Percentiles rank a stretch among this genome's conserved stretches.
phyloP scores from a whole-genome alignment of 2,888 invertebrate species.

The Chelonus formosanus region DNA sequence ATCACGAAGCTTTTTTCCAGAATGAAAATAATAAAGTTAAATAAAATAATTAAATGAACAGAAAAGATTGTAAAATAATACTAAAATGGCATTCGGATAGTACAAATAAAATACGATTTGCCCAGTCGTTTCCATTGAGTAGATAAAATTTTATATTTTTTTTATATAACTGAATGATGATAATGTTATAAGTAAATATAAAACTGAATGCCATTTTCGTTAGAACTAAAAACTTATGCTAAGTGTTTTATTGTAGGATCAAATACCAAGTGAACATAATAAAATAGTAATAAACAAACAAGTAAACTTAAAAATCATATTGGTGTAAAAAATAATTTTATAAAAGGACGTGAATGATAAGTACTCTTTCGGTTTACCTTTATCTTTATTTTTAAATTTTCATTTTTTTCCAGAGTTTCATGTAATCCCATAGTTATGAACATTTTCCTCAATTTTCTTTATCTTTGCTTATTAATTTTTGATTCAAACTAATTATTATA shows the following conservation, averaged over 20 bases:
- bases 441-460: constrained; percentile 19
- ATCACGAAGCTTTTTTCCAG: background rate
- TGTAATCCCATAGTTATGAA: constrained; percentile 11
- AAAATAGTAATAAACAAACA: constrained; percentile 22
- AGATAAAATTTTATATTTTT: constrained; percentile 66
- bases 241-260: constrained; percentile 50
- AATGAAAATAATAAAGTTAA: constrained; percentile 49
- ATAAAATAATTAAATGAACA: constrained; percentile 43
- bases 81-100: constrained; percentile 65
- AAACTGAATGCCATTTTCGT: constrained; percentile 64
- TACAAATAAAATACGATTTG: constrained; percentile 61
- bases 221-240: constrained; percentile 47
- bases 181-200: constrained; percentile 58
- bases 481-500: constrained; percentile 24
- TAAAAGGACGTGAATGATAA: background rate
- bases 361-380: constrained; percentile 13
- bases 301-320: constrained; percentile 22
- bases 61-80: constrained; percentile 40
- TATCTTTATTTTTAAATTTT: constrained; percentile 12
- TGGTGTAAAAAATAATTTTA: constrained; percentile 2
- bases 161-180: constrained; percentile 57
- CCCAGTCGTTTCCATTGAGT: constrained; percentile 59
- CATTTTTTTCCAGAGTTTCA: constrained; percentile 6
- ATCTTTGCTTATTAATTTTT: constrained; percentile 8
- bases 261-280: constrained; percentile 19